Evolutionary conservation across 2,888 invertebrate species (phyloP).

Genomic region (Meloe dianella): DNA sequence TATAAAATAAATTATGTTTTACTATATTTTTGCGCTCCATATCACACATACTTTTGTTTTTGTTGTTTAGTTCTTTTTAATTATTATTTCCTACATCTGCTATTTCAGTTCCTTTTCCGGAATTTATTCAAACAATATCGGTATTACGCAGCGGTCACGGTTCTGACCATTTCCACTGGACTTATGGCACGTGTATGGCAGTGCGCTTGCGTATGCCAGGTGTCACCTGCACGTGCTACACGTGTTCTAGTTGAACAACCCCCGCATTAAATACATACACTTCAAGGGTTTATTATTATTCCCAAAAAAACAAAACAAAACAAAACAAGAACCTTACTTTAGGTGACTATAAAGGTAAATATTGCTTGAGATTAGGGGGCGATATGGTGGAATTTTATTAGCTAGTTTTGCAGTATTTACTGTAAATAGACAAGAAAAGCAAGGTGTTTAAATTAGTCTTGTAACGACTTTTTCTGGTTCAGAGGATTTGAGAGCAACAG

Average conservation of each 20-base stretch:
- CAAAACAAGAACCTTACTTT: neutral
- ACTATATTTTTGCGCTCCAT: neutral
- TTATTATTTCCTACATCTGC: constrained; percentile 6
- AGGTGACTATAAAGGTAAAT: neutral
- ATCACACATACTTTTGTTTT: neutral
- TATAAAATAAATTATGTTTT: neutral
- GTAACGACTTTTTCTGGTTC: constrained; percentile 45
- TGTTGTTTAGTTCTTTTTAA: neutral
- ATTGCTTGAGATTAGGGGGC: constrained; percentile 23
- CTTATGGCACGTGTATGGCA: constrained; percentile 24
- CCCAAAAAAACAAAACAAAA: neutral
- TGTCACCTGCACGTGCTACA: constrained; percentile 42
- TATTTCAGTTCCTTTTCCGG: neutral
- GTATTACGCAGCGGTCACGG: constrained; percentile 18
- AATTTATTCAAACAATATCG: constrained; percentile 12
- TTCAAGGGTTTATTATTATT: neutral
- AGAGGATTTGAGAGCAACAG: constrained; percentile 32
- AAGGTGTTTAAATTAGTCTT: constrained; percentile 21
- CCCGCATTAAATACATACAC: constrained; percentile 17
- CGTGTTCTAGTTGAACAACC: constrained; percentile 39
- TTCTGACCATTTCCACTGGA: constrained; percentile 4
- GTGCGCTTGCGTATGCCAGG: constrained; percentile 45
- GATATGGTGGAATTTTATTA: constrained; percentile 39
- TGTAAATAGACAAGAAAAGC: constrained; percentile 16
- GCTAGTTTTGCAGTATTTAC: constrained; percentile 41